Conservation (phyloP, 2,797 vertebrate species). For the Nannoperca obscura region DNA sequence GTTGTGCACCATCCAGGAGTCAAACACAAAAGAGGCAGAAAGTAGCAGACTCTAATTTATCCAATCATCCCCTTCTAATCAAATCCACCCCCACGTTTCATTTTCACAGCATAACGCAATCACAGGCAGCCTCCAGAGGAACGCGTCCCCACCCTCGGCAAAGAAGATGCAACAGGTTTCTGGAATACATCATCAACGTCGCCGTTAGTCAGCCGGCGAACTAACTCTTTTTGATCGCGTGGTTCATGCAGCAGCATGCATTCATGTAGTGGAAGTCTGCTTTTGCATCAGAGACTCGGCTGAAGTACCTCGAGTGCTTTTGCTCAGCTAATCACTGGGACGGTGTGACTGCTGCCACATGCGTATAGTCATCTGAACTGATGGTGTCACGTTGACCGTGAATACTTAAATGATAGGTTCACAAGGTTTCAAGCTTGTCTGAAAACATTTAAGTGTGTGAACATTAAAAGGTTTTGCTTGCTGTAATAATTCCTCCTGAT, state of each 20-base stretch:
- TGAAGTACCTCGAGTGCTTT: background rate
- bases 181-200: slow-evolving; percentile 31
- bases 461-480: background rate
- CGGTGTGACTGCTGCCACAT: background rate
- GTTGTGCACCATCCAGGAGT: slow-evolving; percentile 10
- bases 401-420: background rate
- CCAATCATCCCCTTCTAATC: slow-evolving; percentile 54
- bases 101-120: slow-evolving; percentile 71
- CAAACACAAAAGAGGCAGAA: slow-evolving; percentile 33
- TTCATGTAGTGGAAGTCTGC: background rate
- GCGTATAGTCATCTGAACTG: background rate
- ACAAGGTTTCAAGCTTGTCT: too few relatives aligned
- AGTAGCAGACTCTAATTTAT: slow-evolving; percentile 50
- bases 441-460: too few relatives aligned
- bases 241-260: background rate
- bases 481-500: background rate
- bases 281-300: background rate
- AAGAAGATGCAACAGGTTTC: slow-evolving; percentile 58
- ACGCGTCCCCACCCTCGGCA: slow-evolving; percentile 25
- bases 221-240: background rate
- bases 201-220: slow-evolving; percentile 20
- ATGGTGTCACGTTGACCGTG: background rate
- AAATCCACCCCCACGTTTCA: slow-evolving; percentile 64
- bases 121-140: slow-evolving; percentile 57
- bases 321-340: background rate